phyloP scores from a whole-genome alignment of 2,797 vertebrate species.

The Galago senegalensis region DNA sequence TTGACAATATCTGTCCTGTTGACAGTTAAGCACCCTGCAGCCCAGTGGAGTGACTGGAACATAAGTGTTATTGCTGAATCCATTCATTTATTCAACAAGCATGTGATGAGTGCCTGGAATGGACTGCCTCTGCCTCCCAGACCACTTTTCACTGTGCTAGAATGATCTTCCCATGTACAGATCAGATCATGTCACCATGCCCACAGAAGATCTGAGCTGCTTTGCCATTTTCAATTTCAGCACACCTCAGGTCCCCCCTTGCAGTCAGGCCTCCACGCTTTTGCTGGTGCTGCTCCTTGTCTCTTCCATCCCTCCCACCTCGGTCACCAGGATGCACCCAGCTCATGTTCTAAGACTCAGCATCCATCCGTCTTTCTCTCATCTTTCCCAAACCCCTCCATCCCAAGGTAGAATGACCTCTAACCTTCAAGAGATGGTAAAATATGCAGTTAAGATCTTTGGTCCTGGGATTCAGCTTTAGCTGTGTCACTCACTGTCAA shows the following conservation, averaged over 20 bases:
- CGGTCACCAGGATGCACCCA: not conserved
- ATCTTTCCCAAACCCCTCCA: not conserved
- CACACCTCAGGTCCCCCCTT: not conserved
- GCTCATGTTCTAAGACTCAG: not conserved
- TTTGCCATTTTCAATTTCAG: not conserved
- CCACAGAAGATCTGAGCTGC: not conserved
- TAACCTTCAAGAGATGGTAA: not conserved
- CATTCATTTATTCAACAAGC: not conserved
- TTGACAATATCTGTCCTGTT: not conserved
- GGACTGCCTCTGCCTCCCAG: not conserved
- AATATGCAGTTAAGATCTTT: not conserved
- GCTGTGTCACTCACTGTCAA: not conserved
- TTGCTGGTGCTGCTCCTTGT: not conserved
- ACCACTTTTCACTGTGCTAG: not conserved
- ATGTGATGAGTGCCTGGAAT: not conserved
- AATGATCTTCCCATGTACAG: not conserved
- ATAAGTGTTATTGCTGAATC: not conserved
- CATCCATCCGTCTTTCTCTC: not conserved
- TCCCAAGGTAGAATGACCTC: not conserved
- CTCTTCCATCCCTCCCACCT: not conserved
- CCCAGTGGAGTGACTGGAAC: not conserved
- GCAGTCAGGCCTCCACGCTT: not conserved
- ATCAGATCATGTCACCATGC: not conserved
- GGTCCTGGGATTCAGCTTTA: not conserved
- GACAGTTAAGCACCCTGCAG: not conserved